A percentile compares a stretch with the other conserved stretches of the same genome.
phyloP scores from a whole-genome alignment of 2,797 vertebrate species.

The Pseudopleuronectes americanus region DNA sequence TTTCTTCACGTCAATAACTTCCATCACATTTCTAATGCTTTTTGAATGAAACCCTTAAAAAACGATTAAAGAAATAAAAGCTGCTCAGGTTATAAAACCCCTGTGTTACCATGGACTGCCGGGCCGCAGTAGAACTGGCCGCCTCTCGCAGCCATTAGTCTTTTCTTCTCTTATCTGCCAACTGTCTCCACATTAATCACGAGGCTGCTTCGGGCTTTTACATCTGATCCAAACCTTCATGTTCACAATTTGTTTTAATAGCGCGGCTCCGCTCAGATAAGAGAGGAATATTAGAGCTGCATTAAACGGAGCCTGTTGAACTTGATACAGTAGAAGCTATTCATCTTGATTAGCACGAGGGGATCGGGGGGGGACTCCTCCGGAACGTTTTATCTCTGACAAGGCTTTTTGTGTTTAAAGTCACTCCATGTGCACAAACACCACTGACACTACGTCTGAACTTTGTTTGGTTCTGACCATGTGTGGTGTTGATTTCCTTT shows the following conservation, averaged over 20 bases:
- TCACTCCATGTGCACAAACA: conserved; percentile 31
- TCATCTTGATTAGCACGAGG: conserved; percentile 58
- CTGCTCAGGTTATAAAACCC: neutral
- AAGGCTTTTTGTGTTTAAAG: conserved; percentile 13
- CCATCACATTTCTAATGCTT: neutral
- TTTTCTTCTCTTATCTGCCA: conserved; percentile 57
- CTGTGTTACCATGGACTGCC: conserved; percentile 5
- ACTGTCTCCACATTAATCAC: conserved; percentile 58
- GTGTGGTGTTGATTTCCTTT: conserved; percentile 61
- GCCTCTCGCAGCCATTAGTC: conserved; percentile 43
- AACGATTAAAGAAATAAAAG: neutral
- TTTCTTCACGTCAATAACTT: neutral
- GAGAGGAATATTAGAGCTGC: conserved; percentile 53
- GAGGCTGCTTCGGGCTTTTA: conserved; percentile 58
- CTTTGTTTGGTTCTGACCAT: conserved; percentile 50
- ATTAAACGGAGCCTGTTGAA: conserved; percentile 54
- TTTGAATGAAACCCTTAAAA: neutral
- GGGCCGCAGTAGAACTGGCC: conserved; percentile 16
- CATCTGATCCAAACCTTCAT: conserved; percentile 58
- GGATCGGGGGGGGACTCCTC: conserved; percentile 43
- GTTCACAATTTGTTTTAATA: conserved; percentile 58
- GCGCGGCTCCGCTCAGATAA: conserved; percentile 49
- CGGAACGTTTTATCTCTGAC: conserved; percentile 39
- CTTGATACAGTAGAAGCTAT: conserved; percentile 60
- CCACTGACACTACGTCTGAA: conserved; percentile 29